Conservation (phyloP, 2,888 invertebrate species). For the Vanessa cardui region DNA sequence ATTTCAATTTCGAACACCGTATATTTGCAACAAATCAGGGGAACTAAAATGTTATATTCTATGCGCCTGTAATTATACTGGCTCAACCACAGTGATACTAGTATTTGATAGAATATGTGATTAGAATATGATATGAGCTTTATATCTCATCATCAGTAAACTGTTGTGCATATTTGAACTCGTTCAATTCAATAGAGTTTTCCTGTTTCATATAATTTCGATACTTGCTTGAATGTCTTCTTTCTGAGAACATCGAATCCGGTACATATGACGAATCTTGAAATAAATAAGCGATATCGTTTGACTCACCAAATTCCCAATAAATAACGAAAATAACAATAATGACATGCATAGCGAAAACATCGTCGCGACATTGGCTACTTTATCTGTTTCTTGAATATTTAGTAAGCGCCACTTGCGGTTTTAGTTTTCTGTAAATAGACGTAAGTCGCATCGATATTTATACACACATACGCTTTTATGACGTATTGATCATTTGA, state of each 20-base stretch:
- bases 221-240: constrained; percentile 14
- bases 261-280: constrained; percentile 32
- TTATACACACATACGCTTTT: too few species aligned
- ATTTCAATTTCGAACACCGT: too few species aligned
- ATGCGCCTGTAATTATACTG: too few species aligned
- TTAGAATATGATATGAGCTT: too few species aligned
- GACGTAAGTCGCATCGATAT: neutral
- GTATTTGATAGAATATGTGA: too few species aligned
- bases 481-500: neutral
- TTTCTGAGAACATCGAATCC: constrained; percentile 36
- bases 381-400: constrained; percentile 11
- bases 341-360: constrained; percentile 39
- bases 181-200: neutral
- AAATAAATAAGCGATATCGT: constrained; percentile 18
- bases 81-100: too few species aligned
- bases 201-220: constrained; percentile 12
- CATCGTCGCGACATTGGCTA: constrained; percentile 29
- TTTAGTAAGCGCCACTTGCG: constrained; percentile 23
- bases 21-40: too few species aligned
- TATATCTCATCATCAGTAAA: neutral
- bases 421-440: constrained; percentile 10
- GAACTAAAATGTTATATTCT: too few species aligned
- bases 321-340: constrained; percentile 35
- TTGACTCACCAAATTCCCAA: constrained; percentile 41
- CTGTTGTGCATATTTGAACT: neutral